phyloP scores from a whole-genome alignment of 2,797 vertebrate species.

The Rhyacichthys aspro region DNA sequence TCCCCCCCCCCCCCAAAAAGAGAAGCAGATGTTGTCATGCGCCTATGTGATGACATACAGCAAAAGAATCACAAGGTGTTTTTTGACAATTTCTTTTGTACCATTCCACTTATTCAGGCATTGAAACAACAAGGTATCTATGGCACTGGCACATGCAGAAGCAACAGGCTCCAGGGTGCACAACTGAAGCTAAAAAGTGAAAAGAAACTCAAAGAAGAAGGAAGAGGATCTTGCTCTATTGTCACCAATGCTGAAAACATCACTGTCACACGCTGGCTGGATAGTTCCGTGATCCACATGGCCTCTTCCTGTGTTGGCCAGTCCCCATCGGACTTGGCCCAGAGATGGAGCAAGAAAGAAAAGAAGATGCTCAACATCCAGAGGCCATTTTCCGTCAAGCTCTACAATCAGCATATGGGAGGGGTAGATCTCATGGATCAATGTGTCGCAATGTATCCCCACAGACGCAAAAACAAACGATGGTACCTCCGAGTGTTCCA shows the following conservation, averaged over 20 bases:
- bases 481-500: too few species aligned
- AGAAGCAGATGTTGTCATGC: too few species aligned
- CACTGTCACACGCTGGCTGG: conserved; percentile 30
- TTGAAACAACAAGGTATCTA: neutral
- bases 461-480: too few species aligned
- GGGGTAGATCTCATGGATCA: too few species aligned
- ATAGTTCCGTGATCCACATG: conserved; percentile 20
- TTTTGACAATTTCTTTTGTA: conserved; percentile 4
- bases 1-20: too few species aligned
- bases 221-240: conserved; percentile 26
- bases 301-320: conserved; percentile 1
- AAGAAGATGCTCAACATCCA: conserved; percentile 3
- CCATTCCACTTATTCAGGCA: conserved; percentile 3
- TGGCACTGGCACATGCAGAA: conserved; percentile 1
- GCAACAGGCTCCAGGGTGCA: conserved; percentile 23
- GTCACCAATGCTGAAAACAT: conserved; percentile 42
- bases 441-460: conserved; percentile 26
- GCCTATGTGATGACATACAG: too few species aligned
- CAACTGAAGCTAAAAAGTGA: conserved; percentile 30
- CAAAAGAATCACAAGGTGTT: conserved; percentile 2
- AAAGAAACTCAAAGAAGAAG: too few species aligned
- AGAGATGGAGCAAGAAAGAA: neutral
- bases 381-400: conserved; percentile 18
- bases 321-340: neutral
- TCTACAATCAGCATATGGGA: too few species aligned